Percentiles rank a stretch among this genome's conserved stretches.
These are phyloP conservation scores for Leucoraja ocellata DNA, from an alignment of 2,797 vertebrate species.

Conservation along the genomic window DNA sequence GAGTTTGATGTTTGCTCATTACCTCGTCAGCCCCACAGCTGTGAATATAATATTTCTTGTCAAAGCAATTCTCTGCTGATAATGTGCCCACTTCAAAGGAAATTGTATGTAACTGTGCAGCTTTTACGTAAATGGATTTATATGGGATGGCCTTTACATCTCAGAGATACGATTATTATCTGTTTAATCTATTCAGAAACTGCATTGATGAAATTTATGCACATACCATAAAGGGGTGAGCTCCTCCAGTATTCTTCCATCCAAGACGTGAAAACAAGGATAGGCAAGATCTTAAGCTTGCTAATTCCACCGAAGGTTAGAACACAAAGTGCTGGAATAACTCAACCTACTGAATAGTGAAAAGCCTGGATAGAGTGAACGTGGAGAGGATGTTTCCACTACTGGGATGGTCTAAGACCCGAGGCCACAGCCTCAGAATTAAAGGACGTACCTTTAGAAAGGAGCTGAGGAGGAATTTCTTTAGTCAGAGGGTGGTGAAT, in stretches of 20 bases:
- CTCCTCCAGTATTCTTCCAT: not conserved
- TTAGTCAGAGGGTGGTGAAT: too few relatives aligned
- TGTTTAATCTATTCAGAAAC: not conserved
- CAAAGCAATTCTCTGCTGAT: not conserved
- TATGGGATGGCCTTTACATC: not conserved
- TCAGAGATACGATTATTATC: not conserved
- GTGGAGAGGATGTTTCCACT: too few relatives aligned
- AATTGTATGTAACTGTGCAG: not conserved
- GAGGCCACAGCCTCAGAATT: too few relatives aligned
- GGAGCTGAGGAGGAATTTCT: too few relatives aligned
- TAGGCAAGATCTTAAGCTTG: not conserved
- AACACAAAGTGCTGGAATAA: too few relatives aligned
- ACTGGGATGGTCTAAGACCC: too few relatives aligned
- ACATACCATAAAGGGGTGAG: not conserved
- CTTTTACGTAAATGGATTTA: not conserved
- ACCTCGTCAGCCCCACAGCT: not conserved
- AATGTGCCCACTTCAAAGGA: conserved; percentile 10
- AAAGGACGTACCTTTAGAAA: too few relatives aligned
- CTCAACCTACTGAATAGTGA: too few relatives aligned
- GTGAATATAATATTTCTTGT: not conserved
- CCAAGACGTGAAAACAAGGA: not conserved
- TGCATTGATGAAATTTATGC: not conserved
- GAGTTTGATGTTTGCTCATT: not conserved
- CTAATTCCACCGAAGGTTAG: not conserved
- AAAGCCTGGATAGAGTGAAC: too few relatives aligned